Conservation (phyloP, 2,888 invertebrate genomes). For the Ceratothoa steindachneri region DNA sequence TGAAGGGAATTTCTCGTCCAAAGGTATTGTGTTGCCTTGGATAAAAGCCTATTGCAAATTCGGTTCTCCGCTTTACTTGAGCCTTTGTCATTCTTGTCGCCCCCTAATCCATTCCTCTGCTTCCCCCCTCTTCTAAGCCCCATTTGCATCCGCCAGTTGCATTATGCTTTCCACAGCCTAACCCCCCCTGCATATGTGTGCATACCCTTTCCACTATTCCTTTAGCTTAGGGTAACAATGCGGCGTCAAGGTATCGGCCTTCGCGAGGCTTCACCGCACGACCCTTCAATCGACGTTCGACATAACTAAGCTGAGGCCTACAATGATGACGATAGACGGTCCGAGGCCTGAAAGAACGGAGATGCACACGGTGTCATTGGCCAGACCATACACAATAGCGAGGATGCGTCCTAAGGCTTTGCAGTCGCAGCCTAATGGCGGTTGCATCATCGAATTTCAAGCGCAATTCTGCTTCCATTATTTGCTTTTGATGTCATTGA, state of each 20-base stretch:
- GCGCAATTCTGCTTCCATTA: neutral
- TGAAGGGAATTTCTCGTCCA: neutral
- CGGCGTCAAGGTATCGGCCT: neutral
- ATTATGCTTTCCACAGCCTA: slow-evolving; percentile 10
- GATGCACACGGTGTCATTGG: slow-evolving; percentile 3
- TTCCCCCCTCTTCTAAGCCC: neutral
- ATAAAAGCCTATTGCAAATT: slow-evolving; percentile 10
- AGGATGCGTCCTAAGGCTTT: neutral
- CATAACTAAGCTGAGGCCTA: neutral
- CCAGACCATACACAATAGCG: neutral
- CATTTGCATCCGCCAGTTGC: slow-evolving; percentile 1
- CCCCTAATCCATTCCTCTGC: neutral
- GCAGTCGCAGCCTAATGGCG: neutral
- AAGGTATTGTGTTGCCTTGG: neutral
- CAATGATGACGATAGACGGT: neutral
- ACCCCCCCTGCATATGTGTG: neutral
- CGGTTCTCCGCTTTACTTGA: neutral
- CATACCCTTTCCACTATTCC: neutral
- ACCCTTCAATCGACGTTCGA: neutral
- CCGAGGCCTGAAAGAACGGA: neutral
- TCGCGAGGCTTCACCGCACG: neutral
- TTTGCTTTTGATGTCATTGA: neutral
- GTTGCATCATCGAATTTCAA: slow-evolving; percentile 1
- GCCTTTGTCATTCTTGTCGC: neutral
- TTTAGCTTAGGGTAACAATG: slow-evolving; percentile 6